Percentiles rank a stretch among this genome's conserved stretches.
Evolutionary conservation across 2,113 vertebrate species (phyloP).

Genomic region (Oryzias celebensis): DNA sequence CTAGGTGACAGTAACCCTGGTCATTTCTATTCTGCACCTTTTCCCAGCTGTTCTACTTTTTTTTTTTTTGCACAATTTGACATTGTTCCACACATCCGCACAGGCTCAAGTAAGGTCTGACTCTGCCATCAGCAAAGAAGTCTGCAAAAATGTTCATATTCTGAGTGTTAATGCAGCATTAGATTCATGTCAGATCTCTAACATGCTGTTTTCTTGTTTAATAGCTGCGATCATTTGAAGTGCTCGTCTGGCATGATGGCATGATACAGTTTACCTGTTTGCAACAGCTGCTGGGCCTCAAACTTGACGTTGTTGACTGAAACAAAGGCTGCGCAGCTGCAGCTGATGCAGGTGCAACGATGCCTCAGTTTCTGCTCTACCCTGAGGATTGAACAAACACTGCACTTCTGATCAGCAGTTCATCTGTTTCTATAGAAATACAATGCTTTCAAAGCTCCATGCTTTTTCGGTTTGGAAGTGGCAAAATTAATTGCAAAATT

Average conservation of each 20-base stretch:
- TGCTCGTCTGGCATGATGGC: not conserved
- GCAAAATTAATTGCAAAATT: not conserved
- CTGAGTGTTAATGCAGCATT: no score
- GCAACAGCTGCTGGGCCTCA: not conserved
- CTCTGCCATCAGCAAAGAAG: not conserved
- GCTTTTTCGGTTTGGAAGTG: not conserved
- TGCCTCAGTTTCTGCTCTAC: no score
- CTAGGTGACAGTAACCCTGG: slow-evolving; percentile 18
- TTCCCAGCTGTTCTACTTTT: not conserved
- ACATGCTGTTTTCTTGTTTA: no score
- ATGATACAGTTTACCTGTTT: not conserved
- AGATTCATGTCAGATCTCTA: no score
- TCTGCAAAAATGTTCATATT: no score
- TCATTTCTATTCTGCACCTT: slow-evolving; percentile 19
- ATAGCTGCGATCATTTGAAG: not conserved
- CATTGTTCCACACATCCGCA: not conserved
- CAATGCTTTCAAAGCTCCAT: no score
- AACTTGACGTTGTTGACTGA: no score
- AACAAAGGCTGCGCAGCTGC: no score
- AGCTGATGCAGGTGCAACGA: no score
- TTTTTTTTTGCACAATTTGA: slow-evolving; percentile 3
- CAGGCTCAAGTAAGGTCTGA: not conserved
- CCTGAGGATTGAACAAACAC: no score
- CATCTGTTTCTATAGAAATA: no score
- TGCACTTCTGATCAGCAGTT: no score